Evolutionary conservation across 2,888 invertebrate species (phyloP), one percentile per base, ranked within the genome.

Genomic region (Parelbella ahira): DNA sequence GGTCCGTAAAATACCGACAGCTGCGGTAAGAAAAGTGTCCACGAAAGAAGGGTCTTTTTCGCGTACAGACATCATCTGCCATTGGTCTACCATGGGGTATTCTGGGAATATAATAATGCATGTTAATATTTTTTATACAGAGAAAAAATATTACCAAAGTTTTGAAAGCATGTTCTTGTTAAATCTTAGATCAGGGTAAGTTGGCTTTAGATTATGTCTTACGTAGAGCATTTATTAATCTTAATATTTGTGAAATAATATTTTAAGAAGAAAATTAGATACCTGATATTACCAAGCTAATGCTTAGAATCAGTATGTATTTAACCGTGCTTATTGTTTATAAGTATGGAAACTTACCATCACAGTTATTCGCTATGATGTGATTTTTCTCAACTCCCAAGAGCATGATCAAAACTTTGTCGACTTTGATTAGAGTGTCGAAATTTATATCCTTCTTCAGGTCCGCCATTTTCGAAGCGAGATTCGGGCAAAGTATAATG

Each of bases 41-140:
- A 95, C 94, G 64, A 95, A 94, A 0, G 92, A 92, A 37, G 93
- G 93, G 70, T 96, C 96, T 65, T 95, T 94, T 63, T 95, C 95
- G 32, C 93, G 91, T 8, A 94, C 93, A 27, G 89, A 90, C 82
- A 94, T 93, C 67, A 94, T 92, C 45, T 92, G 91, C 96, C 96
- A 96, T 60, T 93, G 91, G 44, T 92, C 90, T 65, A 93, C 95
- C 28, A 90, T 90, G 1, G 93, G 90, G 53, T 94, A 89, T 32
- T 91, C 93, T 88, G 72, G 13, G 64, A 65, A 44, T n/a, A n/a
- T n/a, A n/a, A n/a, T n/a, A n/a, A n/a, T n/a, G n/a, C n/a, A n/a
- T n/a, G n/a, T n/a, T n/a, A n/a, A n/a, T n/a, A n/a, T n/a, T n/a
- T n/a, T n/a, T n/a, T n/a, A n/a, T n/a, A n/a, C n/a, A n/a, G n/a